Conservation (phyloP, 2,113 vertebrate species). For the Zapornia atra region DNA sequence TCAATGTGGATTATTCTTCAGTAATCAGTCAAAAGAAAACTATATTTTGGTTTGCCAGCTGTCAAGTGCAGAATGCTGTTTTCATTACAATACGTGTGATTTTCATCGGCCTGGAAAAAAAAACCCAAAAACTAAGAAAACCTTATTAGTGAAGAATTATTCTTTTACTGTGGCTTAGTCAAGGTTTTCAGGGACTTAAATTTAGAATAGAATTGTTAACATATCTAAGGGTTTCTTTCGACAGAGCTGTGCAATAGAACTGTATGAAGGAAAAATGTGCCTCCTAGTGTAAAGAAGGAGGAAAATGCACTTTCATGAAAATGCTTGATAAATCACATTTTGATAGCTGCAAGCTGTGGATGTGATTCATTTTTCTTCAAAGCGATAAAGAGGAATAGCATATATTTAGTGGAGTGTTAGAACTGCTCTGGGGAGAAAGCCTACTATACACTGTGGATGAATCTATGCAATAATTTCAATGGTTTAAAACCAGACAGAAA, state of each 20-base stretch:
- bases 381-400: slow-evolving; percentile 48
- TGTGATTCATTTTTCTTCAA: slow-evolving; percentile 64
- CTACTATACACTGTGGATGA: slow-evolving; percentile 2
- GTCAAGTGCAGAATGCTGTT: neutral
- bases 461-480: slow-evolving; percentile 27
- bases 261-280: slow-evolving; percentile 64
- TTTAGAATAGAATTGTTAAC: neutral
- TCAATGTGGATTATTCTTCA: neutral
- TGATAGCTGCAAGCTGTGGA: slow-evolving; percentile 53
- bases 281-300: slow-evolving; percentile 73
- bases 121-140: no score
- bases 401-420: slow-evolving; percentile 41
- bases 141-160: neutral
- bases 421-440: slow-evolving; percentile 35
- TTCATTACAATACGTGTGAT: neutral
- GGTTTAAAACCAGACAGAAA: slow-evolving; percentile 22
- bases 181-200: neutral
- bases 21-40: neutral
- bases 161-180: neutral
- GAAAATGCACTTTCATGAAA: slow-evolving; percentile 46
- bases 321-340: slow-evolving; percentile 44
- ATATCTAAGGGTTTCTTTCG: neutral
- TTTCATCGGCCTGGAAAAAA: neutral
- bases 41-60: neutral
- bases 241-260: neutral